Percentiles rank a stretch among this genome's conserved stretches.
phyloP scores from a whole-genome alignment of 2,888 invertebrate genomes.

The Lycia hirtaria region DNA sequence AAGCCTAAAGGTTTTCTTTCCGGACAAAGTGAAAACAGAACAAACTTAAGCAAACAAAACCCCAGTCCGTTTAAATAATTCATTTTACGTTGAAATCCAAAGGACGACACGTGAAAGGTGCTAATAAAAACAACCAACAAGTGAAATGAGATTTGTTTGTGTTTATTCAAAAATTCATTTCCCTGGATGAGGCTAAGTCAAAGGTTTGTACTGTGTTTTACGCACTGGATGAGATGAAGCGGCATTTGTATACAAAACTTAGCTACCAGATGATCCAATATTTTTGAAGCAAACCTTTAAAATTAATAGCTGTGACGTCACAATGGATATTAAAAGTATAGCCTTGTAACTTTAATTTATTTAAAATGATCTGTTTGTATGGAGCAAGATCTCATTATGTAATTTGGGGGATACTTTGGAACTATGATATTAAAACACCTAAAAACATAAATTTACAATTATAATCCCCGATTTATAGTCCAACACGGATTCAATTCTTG shows the following conservation, averaged over 20 bases:
- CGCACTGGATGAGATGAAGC: conserved; percentile 24
- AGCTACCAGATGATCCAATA: not conserved
- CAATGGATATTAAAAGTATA: too few relatives aligned
- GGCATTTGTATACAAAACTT: not conserved
- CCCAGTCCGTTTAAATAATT: conserved; percentile 11
- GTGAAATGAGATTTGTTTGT: conserved; percentile 39
- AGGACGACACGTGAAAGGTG: conserved; percentile 18
- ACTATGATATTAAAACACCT: too few relatives aligned
- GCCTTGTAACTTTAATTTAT: too few relatives aligned
- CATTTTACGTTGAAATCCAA: conserved; percentile 15
- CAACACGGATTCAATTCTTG: too few relatives aligned
- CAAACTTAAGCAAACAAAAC: conserved; percentile 31
- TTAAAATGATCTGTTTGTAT: too few relatives aligned
- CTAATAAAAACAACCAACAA: conserved; percentile 39
- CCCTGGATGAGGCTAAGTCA: conserved; percentile 34
- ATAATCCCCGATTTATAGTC: too few relatives aligned
- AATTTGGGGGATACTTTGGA: too few relatives aligned
- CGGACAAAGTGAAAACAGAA: conserved; percentile 6
- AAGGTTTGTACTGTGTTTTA: conserved; percentile 20
- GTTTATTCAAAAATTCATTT: conserved; percentile 44
- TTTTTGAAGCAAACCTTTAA: not conserved
- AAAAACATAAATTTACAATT: too few relatives aligned
- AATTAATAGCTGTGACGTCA: too few relatives aligned
- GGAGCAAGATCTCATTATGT: too few relatives aligned
- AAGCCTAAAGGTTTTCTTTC: not conserved